Evolutionary conservation across 2,797 vertebrate genomes (phyloP).

Genomic region (Petrocephalus sullivani): DNA sequence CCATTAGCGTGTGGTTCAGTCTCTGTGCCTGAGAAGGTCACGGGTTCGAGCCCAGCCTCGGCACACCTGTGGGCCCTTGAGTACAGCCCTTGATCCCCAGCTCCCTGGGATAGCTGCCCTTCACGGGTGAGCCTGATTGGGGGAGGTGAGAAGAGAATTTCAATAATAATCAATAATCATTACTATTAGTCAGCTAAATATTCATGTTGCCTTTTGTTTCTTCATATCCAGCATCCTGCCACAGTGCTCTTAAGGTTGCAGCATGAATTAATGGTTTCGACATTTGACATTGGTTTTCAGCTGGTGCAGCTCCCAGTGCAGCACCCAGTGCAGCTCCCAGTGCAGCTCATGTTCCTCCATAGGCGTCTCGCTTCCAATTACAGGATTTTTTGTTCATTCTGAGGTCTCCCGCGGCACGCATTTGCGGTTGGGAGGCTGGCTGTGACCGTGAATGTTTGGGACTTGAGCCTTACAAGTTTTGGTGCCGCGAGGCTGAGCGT

Average conservation of each 20-base stretch:
- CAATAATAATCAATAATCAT: no score
- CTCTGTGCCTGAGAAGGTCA: no score
- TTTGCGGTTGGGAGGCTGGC: not conserved
- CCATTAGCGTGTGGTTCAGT: no score
- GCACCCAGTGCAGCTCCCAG: no score
- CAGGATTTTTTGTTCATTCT: not conserved
- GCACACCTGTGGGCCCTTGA: no score
- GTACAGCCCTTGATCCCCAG: no score
- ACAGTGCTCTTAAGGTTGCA: not conserved
- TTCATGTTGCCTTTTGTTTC: not conserved
- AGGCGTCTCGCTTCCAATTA: not conserved
- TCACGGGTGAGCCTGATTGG: no score
- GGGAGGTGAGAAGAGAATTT: no score
- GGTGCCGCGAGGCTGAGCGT: not conserved
- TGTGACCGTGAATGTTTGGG: not conserved
- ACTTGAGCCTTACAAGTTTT: not conserved
- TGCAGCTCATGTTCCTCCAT: no score
- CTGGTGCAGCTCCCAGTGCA: not conserved
- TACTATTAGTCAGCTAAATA: not conserved
- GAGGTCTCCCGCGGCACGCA: not conserved
- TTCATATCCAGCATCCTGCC: not conserved
- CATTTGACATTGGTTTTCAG: not conserved
- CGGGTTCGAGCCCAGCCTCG: no score
- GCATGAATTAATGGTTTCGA: not conserved
- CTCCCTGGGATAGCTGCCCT: no score